These are phyloP conservation scores for Lycia hirtaria DNA, from an alignment of 2,888 invertebrate genomes.

Conservation along the genomic window DNA sequence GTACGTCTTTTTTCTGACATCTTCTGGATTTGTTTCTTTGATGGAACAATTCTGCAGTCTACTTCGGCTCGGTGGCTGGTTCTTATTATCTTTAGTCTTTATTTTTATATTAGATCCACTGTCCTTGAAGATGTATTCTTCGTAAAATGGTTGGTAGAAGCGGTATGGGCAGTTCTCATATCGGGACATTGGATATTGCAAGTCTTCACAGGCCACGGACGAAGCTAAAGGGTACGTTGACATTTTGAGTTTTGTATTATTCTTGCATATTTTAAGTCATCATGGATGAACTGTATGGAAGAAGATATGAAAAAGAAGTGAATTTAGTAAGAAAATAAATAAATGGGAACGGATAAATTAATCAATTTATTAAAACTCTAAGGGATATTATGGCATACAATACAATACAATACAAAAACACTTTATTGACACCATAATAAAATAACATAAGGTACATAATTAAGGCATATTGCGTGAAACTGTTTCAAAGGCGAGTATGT, in stretches of 20 bases:
- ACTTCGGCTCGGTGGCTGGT: not conserved
- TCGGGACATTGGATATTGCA: not conserved
- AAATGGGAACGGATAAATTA: too few species aligned
- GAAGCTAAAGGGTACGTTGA: constrained; percentile 1
- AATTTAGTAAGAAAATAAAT: not conserved
- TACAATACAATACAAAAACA: too few species aligned
- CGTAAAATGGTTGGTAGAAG: constrained; percentile 3
- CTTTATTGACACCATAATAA: too few species aligned
- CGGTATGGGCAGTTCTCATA: not conserved
- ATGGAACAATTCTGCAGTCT: not conserved
- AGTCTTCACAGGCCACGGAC: not conserved
- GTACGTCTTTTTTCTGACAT: not conserved
- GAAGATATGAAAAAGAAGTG: not conserved
- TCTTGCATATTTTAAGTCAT: not conserved
- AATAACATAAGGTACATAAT: too few species aligned
- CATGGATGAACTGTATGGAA: not conserved
- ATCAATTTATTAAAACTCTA: too few species aligned
- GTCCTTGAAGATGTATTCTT: constrained; percentile 3
- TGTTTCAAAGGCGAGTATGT: too few species aligned
- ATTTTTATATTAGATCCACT: constrained; percentile 1
- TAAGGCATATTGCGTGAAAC: too few species aligned
- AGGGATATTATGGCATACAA: too few species aligned
- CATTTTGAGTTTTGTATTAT: constrained; percentile 1
- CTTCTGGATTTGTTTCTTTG: not conserved
- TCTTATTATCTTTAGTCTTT: not conserved